Percentiles rank a stretch among this genome's conserved stretches.
Conservation (phyloP, 2,888 invertebrate genomes). For the Sarcophaga subvicina region DNA sequence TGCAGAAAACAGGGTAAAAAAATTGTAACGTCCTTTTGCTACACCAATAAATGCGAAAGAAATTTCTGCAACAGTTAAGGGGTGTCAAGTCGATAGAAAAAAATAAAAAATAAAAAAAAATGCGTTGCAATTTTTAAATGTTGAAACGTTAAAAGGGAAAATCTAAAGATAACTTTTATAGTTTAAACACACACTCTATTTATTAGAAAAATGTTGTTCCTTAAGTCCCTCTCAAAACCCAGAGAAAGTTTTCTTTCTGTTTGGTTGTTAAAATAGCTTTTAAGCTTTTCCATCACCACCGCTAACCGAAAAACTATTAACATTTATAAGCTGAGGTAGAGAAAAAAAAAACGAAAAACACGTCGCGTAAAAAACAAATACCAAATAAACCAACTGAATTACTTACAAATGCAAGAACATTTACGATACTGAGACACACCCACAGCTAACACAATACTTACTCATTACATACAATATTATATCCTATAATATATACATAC, state of each 20-base stretch:
- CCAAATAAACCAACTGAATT: constrained; percentile 48
- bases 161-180: neutral
- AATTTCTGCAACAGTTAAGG: neutral
- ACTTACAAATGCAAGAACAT: constrained; percentile 17
- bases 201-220: too few species aligned
- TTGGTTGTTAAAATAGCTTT: constrained; percentile 31
- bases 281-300: constrained; percentile 18
- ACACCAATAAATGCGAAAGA: neutral
- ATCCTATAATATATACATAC: neutral
- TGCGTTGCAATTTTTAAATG: constrained; percentile 12
- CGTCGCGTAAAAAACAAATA: neutral
- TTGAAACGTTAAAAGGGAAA: neutral
- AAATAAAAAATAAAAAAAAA: neutral
- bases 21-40: constrained; percentile 52
- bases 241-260: constrained; percentile 5
- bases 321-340: constrained; percentile 44
- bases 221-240: too few species aligned
- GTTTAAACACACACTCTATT: neutral
- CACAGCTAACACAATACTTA: too few species aligned
- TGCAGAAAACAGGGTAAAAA: constrained; percentile 63
- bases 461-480: too few species aligned
- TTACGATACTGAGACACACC: neutral
- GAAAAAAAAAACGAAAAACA: constrained; percentile 41
- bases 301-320: constrained; percentile 44
- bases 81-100: neutral